Evolutionary conservation across 1,140 invertebrate species (phyloP), one percentile per base, ranked within the genome.

Genomic region (Papilio polyxenes): DNA sequence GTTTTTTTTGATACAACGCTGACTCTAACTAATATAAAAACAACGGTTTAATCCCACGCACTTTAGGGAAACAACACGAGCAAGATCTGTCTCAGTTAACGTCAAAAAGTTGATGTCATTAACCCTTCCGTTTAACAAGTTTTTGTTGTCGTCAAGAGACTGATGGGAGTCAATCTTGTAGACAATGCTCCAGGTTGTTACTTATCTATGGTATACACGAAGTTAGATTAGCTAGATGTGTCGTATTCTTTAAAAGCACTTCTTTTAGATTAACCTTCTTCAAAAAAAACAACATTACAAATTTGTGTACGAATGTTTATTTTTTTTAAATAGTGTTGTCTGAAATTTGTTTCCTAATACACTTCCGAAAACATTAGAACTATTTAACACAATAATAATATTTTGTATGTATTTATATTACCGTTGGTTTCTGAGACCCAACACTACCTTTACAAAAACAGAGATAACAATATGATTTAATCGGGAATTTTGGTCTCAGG

Each of bases 151-250:
- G 51, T 74, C 79, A 23, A 74, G 75, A 83, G 84, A 83, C 81
- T 81, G 82, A 83, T 85, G 84, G 84, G 84, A 85, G 84, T 80
- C 78, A 82, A 75, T 79, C 77, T 76, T 75, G 48, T 49, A 83
- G 76, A 87, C 86, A 87, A 87, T 85, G 76, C 81, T 81, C 84
- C 13, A 82, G 83, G 56, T 82, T 83, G 78, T 83, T 72, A 62
- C 56, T 80, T 80, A 80, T 80, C 77, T 80, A 37, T 56, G 23
- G 23, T 23, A 13, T 11, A 75, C 44, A 48, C 9, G 2, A 48
- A 69, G 23, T 69, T 37, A 69, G 65, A 37, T 69, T 15, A 37
- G 3, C 31, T 69, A 37, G 65, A 69, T 69, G 13, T 69, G 31
- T 0, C 65, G 15, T 37, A 2, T 69, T 69, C 31, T 5, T 0